phyloP scores from a whole-genome alignment of 2,797 vertebrate genomes.

The Diplodus sargus region DNA sequence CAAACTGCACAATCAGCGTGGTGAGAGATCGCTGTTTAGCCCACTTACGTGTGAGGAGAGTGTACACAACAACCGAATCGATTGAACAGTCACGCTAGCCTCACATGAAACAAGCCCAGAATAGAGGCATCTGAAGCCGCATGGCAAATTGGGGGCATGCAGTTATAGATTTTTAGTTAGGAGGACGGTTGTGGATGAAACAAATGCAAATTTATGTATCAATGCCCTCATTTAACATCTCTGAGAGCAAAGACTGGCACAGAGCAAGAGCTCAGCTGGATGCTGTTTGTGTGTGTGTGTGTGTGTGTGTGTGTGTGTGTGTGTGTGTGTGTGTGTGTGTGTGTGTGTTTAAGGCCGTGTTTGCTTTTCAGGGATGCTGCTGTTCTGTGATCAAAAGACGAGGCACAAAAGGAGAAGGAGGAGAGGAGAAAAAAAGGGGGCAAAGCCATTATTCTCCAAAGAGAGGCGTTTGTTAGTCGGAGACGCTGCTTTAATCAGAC shows the following conservation, averaged over 20 bases:
- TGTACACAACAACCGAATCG: conserved; percentile 31
- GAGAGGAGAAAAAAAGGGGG: neutral
- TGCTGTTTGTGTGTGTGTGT: conserved; percentile 28
- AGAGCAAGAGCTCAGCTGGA: conserved; percentile 65
- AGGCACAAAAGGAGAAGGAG: conserved; percentile 42
- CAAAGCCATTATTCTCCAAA: conserved; percentile 52
- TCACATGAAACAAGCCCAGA: conserved; percentile 51
- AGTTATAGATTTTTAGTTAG: conserved; percentile 63
- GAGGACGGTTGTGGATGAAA: conserved; percentile 63
- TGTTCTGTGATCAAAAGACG: conserved; percentile 68
- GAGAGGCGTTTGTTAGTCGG: conserved; percentile 47
- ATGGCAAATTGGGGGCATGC: conserved; percentile 56
- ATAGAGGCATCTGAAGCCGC: conserved; percentile 50
- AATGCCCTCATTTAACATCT: conserved; percentile 73
- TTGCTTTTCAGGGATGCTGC: conserved; percentile 70
- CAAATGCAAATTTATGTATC: conserved; percentile 78
- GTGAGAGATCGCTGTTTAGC: conserved; percentile 35
- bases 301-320: conserved; percentile 32
- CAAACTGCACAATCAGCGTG: conserved; percentile 29
- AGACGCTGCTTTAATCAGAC: conserved; percentile 57
- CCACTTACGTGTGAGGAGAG: conserved; percentile 41
- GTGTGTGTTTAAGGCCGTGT: conserved; percentile 50
- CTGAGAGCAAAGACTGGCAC: conserved; percentile 58
- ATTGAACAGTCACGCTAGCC: conserved; percentile 34
- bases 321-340: conserved; percentile 14